Evolutionary conservation across 2,888 invertebrate genomes (phyloP), one percentile per base, ranked within the genome.

Genomic region (Drosophila pegasa): DNA sequence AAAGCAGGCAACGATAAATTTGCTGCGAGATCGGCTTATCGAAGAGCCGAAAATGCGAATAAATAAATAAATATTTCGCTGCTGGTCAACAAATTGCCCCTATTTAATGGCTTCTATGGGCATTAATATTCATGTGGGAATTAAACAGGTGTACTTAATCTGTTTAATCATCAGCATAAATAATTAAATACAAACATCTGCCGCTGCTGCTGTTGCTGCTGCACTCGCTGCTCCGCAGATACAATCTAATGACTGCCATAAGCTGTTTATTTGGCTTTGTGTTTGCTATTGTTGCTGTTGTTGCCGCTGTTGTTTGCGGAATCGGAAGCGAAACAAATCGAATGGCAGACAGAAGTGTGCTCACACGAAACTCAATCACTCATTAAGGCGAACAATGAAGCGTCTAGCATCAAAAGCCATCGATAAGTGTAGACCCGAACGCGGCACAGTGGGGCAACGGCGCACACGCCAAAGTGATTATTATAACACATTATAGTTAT

Each of bases 241-340:
- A 79, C 63, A 66, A 88, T 82, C 80, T 69, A 80, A 86, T 76
- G 82, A 86, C 74, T 86, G 56, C 66, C 67, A 60, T 58, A 59
- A 76, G 77, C 59, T 63, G 43, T 33, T 40, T 37, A 14, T 51
- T 51, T 54, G 31, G 27, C 6, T 40, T 31, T 25, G 10, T 10
- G 10, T 10, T 25, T n/a, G 20, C n/a, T n/a, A n/a, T 12, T 41
- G 41, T n/a, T 41, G 38, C 38, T 18, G 6, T 37, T 38, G 18
- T 38, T 38, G 40, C 40, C 12, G 8, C 12, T 29, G 16, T 43
- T 35, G 48, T n/a, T 54, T 37, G 55, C 71, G 75, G 65, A 85
- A 82, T 85, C 88, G 85, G 85, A 85, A 85, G 88, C 83, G 64
- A 76, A 75, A 69, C 78, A 71, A 88, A 87, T 83, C 79, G 73